Conservation (phyloP, 1,140 invertebrate genomes). For the Orchestia grillus region DNA sequence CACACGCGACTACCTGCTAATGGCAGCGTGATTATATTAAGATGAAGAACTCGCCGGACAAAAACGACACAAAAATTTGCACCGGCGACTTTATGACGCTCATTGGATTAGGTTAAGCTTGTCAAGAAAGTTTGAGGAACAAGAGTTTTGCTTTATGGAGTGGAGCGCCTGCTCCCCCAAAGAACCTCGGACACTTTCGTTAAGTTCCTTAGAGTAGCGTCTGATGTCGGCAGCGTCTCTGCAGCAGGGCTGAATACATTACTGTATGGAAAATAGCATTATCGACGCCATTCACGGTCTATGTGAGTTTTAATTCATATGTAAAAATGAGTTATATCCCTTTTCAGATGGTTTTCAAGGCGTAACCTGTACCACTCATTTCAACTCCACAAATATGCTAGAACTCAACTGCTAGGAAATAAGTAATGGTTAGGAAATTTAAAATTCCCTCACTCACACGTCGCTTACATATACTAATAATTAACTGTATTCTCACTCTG, state of each 20-base stretch:
- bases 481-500: not conserved
- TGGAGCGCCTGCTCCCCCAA: not conserved
- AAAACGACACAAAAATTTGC: slow-evolving; percentile 9
- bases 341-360: too few species aligned
- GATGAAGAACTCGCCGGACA: not conserved
- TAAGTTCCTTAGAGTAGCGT: not conserved
- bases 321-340: too few species aligned
- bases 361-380: too few species aligned
- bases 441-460: too few species aligned
- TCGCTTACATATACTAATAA: not conserved
- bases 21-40: not conserved
- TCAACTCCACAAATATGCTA: too few species aligned
- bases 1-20: slow-evolving; percentile 9
- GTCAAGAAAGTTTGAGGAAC: slow-evolving; percentile 37
- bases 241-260: not conserved
- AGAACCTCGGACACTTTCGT: not conserved
- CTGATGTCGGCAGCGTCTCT: not conserved
- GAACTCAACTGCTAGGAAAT: too few species aligned
- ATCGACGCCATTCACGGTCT: not conserved
- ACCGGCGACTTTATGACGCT: slow-evolving; percentile 6
- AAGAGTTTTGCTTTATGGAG: slow-evolving; percentile 31
- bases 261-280: not conserved
- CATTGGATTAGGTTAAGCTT: slow-evolving; percentile 32
- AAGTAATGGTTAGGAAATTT: too few species aligned
- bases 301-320: not conserved